phyloP scores from a whole-genome alignment of 2,797 vertebrate genomes.

The Phataginus tetradactyla region DNA sequence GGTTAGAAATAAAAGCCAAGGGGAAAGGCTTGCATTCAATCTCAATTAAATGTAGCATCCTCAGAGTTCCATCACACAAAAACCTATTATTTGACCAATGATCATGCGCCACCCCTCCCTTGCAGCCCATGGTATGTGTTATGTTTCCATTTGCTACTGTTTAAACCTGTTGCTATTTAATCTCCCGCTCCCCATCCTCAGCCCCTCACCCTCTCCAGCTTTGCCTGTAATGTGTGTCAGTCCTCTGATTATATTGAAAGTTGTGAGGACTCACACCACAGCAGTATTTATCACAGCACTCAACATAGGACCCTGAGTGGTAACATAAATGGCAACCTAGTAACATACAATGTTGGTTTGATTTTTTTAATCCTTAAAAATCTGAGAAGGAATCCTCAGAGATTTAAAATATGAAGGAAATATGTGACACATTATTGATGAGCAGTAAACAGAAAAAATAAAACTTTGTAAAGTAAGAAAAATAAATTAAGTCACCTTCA shows the following conservation, averaged over 20 bases:
- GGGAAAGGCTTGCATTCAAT: neutral
- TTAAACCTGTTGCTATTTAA: neutral
- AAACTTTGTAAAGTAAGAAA: neutral
- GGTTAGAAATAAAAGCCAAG: neutral
- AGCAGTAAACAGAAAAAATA: constrained; percentile 28
- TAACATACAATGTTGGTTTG: neutral
- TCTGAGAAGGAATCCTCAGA: neutral
- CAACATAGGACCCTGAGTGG: fast-evolving
- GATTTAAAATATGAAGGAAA: constrained; percentile 9
- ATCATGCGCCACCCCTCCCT: fast-evolving
- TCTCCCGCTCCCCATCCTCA: no score
- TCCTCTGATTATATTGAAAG: neutral
- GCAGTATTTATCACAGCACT: no score
- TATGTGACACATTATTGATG: neutral
- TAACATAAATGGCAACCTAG: neutral
- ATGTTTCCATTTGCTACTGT: no score
- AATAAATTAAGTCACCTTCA: neutral
- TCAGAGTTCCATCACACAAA: neutral
- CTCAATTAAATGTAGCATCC: neutral
- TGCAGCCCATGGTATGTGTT: fast-evolving
- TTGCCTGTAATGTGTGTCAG: neutral
- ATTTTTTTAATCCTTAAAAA: constrained; percentile 29
- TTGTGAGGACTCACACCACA: neutral
- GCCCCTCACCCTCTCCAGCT: neutral
- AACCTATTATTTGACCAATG: no score